A percentile compares a stretch with the other conserved stretches of the same genome.
Conservation (phyloP, 2,113 vertebrate species). For the Osmerus eperlanus region DNA sequence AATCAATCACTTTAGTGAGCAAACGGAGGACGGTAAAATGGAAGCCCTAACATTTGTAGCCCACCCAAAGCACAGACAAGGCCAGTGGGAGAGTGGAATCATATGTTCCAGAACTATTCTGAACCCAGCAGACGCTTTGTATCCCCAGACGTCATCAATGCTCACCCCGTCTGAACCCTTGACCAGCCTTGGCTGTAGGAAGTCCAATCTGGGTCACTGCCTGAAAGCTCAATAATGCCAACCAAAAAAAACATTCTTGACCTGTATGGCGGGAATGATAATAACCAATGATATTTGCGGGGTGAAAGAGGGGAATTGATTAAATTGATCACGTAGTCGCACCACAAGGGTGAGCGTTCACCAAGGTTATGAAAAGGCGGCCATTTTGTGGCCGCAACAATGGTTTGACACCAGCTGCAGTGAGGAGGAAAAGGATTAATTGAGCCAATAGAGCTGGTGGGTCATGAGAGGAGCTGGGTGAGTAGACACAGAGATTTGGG, state of each 20-base stretch:
- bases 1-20: too few relatives aligned
- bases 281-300: background rate
- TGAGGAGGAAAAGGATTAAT: conserved; percentile 39
- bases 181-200: conserved; percentile 8
- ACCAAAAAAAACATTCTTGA: conserved; percentile 37
- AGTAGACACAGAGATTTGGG: conserved; percentile 28
- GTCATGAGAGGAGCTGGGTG: conserved; percentile 34
- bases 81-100: background rate
- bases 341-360: conserved; percentile 24
- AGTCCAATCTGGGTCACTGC: conserved; percentile 39
- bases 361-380: conserved; percentile 36
- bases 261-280: background rate
- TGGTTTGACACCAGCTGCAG: conserved; percentile 31
- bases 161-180: conserved; percentile 38
- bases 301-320: conserved; percentile 2
- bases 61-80: background rate
- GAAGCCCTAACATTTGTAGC: too few relatives aligned
- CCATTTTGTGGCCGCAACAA: conserved; percentile 45
- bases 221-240: conserved; percentile 26
- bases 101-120: background rate
- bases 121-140: background rate
- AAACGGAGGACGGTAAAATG: background rate
- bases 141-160: conserved; percentile 3
- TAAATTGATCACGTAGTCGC: background rate
- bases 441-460: conserved; percentile 39